Conservation (phyloP, 2,113 vertebrate genomes). For the Callipepla californica region DNA sequence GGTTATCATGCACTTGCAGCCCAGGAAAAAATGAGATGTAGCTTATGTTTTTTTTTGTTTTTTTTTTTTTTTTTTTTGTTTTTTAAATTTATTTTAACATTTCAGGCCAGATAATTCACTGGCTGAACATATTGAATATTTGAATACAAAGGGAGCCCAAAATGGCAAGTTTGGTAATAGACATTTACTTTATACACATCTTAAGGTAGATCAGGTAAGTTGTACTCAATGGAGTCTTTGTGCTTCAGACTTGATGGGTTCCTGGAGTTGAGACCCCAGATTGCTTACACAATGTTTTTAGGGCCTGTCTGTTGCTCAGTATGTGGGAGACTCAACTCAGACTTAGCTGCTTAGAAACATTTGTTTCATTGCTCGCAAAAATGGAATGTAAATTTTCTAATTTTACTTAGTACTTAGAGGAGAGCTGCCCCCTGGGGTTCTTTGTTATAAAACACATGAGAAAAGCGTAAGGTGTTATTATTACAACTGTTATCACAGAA, state of each 20-base stretch:
- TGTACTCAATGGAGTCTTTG: neutral
- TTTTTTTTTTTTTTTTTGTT: too few relatives aligned
- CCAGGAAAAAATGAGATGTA: neutral
- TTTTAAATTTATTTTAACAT: neutral
- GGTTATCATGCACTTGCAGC: neutral
- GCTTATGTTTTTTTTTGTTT: neutral
- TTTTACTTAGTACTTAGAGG: neutral
- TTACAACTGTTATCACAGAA: slow-evolving; percentile 3
- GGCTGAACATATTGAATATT: neutral
- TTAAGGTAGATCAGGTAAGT: neutral
- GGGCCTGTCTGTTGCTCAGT: neutral
- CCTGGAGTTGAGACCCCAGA: neutral
- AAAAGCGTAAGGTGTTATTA: slow-evolving; percentile 9
- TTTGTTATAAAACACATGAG: slow-evolving; percentile 35
- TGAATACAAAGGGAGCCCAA: neutral
- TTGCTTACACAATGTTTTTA: neutral
- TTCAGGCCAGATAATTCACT: neutral
- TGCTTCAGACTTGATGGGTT: neutral
- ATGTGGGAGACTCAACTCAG: neutral
- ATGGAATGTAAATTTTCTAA: neutral
- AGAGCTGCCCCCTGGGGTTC: neutral
- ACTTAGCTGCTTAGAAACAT: neutral
- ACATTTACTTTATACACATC: neutral
- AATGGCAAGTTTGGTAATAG: neutral
- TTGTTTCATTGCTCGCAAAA: neutral